Evolutionary conservation across 2,113 vertebrate species (phyloP).

Genomic region (Deroptyus accipitrinus): DNA sequence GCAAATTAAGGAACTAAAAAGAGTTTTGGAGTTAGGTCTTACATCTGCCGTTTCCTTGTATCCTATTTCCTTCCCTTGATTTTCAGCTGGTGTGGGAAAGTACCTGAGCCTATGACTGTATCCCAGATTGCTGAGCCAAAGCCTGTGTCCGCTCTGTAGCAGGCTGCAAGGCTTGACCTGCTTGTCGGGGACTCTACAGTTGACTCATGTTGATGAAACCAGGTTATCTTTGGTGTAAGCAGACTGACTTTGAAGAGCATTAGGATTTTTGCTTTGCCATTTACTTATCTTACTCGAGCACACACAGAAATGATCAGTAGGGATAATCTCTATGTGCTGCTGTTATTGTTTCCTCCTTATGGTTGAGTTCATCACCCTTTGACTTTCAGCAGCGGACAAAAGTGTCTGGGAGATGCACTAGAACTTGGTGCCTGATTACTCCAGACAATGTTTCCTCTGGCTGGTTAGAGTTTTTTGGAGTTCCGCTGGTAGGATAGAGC

Average conservation of each 20-base stretch:
- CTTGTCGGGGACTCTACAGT: background rate
- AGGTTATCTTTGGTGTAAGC: background rate
- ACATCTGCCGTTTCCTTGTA: background rate
- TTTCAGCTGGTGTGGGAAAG: background rate
- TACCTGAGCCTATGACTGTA: background rate
- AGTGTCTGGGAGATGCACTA: background rate
- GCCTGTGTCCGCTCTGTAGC: accelerated
- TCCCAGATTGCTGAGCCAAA: background rate
- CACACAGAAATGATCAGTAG: background rate
- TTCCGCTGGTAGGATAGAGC: background rate
- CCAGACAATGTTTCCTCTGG: background rate
- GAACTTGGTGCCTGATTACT: background rate
- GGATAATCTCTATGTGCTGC: background rate
- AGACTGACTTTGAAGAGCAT: background rate
- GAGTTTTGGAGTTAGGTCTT: background rate
- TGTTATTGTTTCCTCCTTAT: background rate
- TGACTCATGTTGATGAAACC: background rate
- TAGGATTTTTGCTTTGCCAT: background rate
- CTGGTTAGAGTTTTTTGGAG: background rate
- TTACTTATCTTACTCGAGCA: background rate
- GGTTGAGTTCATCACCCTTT: background rate
- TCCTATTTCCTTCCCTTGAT: background rate
- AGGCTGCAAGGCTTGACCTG: background rate
- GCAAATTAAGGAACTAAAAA: background rate
- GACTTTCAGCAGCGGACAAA: slow-evolving; percentile 11